Base-by-base conservation (phyloP, 2,113 vertebrate genomes). In the Vulpes lagopus region DNA sequence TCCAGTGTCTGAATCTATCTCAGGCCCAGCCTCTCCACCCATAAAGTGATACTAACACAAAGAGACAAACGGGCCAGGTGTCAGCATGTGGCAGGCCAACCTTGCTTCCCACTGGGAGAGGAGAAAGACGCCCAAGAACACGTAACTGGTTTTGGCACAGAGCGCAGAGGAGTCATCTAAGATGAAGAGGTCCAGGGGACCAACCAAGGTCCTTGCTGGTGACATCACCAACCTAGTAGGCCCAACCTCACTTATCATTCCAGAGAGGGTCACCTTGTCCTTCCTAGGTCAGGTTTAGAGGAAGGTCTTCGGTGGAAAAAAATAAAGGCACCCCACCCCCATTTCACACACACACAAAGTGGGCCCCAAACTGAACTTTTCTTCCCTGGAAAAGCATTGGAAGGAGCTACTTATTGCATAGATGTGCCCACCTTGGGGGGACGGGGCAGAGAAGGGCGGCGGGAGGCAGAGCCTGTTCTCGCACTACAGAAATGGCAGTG, bases 151-250 rank as follows among this genome's bases (percentile, higher is more conserved):
- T 20, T 59, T 14, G 3, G 82, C 43, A 43, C 43, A 43, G 43
- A 43, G 53, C 8, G 0, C 3, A 16, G 0, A 12, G 23, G 25
- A 16, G 49, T 5, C 76, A 15, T 25, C 15, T 38, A 17, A 12
- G 27, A 25, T 11, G 89, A 51, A 30, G 27, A 32, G 23, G 11
- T 19, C 80, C 57, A 0, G 2, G 8, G 38, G 43, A 15, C 3
- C 0, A 64, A 38, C 57, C 11, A 1, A 30, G 1, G 23, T 5
- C 92, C 38, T 10, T 27, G 25, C 11, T 1, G 51, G 51, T 5
- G 49, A 20, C 5, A 27, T 55, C 15, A 3, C 62, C 0, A 1
- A 60, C 49, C 79, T 25, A 0, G 4, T 57, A 27, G 10, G 19
- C 6, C 14, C 32, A 4, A 8, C 43, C 43, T 43, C 43, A 43